Evolutionary conservation across 2,888 invertebrate genomes (phyloP).

Genomic region (Apodemia hepburni): DNA sequence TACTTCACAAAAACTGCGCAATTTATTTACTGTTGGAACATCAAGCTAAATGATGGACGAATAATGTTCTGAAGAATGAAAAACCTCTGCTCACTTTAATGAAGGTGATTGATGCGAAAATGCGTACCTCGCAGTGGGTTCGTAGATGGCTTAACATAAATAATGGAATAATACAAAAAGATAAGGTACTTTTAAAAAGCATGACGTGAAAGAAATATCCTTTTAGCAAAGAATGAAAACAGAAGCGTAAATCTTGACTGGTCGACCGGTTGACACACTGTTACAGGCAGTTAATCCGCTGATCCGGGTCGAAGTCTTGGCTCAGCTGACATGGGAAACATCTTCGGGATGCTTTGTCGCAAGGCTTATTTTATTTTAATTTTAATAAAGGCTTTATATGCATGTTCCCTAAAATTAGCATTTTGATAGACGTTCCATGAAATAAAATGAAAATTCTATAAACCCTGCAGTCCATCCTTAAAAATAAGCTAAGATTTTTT

Average conservation of each 20-base stretch:
- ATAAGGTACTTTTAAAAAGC: conserved; percentile 21
- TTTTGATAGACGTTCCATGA: neutral
- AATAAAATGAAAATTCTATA: too few relatives aligned
- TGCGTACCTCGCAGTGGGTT: conserved; percentile 9
- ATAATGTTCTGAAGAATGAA: conserved; percentile 13
- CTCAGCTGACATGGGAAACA: conserved; percentile 49
- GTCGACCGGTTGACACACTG: conserved; percentile 63
- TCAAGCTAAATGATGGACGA: neutral
- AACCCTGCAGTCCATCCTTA: too few relatives aligned
- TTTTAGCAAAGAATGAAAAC: conserved; percentile 57
- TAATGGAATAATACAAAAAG: conserved; percentile 17
- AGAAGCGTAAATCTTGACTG: conserved; percentile 65
- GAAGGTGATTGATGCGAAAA: conserved; percentile 12
- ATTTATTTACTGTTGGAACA: conserved; percentile 3
- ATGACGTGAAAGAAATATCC: conserved; percentile 39
- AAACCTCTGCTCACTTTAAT: conserved; percentile 12
- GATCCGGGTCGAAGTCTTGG: conserved; percentile 59
- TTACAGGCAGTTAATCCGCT: conserved; percentile 73
- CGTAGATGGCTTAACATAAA: conserved; percentile 16
- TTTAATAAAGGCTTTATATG: conserved; percentile 1
- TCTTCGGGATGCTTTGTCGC: conserved; percentile 15
- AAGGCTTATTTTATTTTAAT: conserved; percentile 11
- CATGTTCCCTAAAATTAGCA: neutral
- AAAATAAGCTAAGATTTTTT: too few relatives aligned
- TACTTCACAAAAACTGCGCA: neutral